These are phyloP conservation scores for Epinephelus moara DNA, from an alignment of 2,113 vertebrate genomes.

Conservation along the genomic window DNA sequence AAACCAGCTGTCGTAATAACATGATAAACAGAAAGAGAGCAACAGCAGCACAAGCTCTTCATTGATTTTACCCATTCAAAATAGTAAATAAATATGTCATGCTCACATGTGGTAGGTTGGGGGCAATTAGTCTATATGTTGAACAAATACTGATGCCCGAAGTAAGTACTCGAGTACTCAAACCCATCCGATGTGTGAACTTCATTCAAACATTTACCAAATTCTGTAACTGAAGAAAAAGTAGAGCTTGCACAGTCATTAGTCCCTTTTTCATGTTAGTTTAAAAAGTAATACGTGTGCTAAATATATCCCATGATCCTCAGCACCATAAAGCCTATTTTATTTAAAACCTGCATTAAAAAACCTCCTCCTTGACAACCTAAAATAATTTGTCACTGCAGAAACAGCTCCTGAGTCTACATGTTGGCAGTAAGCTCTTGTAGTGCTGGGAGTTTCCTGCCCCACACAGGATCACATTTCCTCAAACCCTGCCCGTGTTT, in stretches of 20 bases:
- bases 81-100: too few species aligned
- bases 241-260: not conserved
- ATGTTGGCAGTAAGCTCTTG: not conserved
- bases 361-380: not conserved
- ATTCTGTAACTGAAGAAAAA: not conserved
- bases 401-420: not conserved
- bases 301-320: not conserved
- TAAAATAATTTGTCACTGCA: not conserved
- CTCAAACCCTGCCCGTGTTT: conserved; percentile 33
- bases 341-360: not conserved
- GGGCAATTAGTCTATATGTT: too few species aligned
- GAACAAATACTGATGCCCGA: too few species aligned
- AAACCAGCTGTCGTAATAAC: too few species aligned
- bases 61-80: too few species aligned
- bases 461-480: conserved; percentile 31
- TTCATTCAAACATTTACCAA: conserved; percentile 17
- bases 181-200: not conserved
- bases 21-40: too few species aligned
- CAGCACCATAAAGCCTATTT: not conserved
- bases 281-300: not conserved
- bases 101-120: too few species aligned
- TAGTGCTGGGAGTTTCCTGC: conserved; percentile 15
- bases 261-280: not conserved
- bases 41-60: too few species aligned
- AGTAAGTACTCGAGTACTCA: too few species aligned